These are phyloP conservation scores for Colius striatus DNA, from an alignment of 2,113 vertebrate species.

Conservation along the genomic window DNA sequence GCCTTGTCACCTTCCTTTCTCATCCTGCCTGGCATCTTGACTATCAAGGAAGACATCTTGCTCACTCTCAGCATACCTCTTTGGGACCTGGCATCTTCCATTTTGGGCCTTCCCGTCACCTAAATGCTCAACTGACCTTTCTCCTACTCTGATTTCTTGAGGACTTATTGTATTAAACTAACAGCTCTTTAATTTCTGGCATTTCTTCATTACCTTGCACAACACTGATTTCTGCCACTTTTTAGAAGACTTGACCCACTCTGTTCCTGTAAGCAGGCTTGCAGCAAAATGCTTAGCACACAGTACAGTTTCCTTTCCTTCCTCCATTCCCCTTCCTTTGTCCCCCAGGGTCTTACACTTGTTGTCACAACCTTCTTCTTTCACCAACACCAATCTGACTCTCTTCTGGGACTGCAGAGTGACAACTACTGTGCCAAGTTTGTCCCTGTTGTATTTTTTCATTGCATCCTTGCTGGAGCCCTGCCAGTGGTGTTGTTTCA, in stretches of 20 bases:
- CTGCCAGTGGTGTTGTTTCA: not conserved
- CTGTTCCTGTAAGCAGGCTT: slow-evolving; percentile 28
- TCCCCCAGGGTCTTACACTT: not conserved
- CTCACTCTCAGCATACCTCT: not conserved
- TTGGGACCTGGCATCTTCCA: not conserved
- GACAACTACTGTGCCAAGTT: not conserved
- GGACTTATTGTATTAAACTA: not conserved
- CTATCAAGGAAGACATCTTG: not conserved
- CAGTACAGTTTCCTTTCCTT: slow-evolving; percentile 26
- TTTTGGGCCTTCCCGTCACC: not conserved
- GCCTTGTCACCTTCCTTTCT: not conserved
- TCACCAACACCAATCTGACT: not conserved
- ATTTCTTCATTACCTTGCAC: slow-evolving; percentile 51
- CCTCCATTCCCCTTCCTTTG: not conserved
- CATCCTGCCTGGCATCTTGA: not conserved
- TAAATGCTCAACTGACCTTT: not conserved
- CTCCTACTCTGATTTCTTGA: not conserved
- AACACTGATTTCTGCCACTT: slow-evolving; percentile 30
- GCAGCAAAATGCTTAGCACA: slow-evolving; percentile 27
- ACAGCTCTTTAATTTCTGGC: not conserved
- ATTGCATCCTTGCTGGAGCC: not conserved
- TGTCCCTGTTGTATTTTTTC: not conserved
- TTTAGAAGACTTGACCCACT: not conserved
- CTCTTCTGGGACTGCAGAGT: not conserved
- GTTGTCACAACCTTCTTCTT: not conserved